Conservation (phyloP, 2,888 invertebrate genomes). For the Dorcus hopei region DNA sequence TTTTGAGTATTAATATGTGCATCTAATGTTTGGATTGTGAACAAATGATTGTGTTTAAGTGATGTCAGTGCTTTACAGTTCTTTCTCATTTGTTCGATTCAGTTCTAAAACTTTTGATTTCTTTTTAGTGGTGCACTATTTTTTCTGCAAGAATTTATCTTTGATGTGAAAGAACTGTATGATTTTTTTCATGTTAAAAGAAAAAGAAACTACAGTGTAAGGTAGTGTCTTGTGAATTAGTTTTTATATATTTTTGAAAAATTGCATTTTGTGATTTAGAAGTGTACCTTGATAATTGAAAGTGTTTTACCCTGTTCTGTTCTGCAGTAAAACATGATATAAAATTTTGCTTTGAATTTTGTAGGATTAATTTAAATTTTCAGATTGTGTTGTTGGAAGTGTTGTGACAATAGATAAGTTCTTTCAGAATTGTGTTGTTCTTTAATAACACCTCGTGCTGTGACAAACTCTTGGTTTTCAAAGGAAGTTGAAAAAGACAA, state of each 20-base stretch:
- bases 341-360: conserved; percentile 10
- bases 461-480: conserved; percentile 3
- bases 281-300: conserved; percentile 7
- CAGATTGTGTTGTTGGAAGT: conserved; percentile 14
- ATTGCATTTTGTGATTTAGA: conserved; percentile 4
- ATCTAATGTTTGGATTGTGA: conserved; percentile 9
- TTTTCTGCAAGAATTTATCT: conserved; percentile 20
- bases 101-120: conserved; percentile 22
- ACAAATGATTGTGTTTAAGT: conserved; percentile 14
- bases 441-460: conserved; percentile 17
- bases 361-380: conserved; percentile 11
- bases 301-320: conserved; percentile 6
- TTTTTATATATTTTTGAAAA: conserved; percentile 11
- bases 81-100: conserved; percentile 25
- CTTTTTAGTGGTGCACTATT: conserved; percentile 15
- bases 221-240: conserved; percentile 23
- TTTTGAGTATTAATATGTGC: conserved; percentile 10
- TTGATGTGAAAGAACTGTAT: conserved; percentile 31
- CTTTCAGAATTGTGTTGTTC: conserved; percentile 23
- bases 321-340: conserved; percentile 3
- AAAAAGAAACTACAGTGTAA: conserved; percentile 23
- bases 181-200: conserved; percentile 17
- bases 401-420: conserved; percentile 29
- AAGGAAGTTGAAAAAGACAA: no score
- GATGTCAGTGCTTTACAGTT: conserved; percentile 28